These are phyloP conservation scores for Melinopterus prodromus DNA, from an alignment of 2,888 invertebrate genomes.

Conservation along the genomic window DNA sequence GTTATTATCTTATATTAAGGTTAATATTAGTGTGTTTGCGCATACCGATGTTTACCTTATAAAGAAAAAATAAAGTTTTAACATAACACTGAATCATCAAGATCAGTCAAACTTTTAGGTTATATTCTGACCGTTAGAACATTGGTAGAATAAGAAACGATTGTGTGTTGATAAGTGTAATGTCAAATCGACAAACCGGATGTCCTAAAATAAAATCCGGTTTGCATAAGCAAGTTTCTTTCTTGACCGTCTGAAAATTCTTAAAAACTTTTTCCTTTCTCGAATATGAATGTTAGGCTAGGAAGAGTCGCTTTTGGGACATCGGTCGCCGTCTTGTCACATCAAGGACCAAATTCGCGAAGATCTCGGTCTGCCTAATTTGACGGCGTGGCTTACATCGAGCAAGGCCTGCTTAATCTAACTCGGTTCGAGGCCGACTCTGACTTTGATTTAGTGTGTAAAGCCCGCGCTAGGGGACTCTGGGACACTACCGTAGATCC, in stretches of 20 bases:
- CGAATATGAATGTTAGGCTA: not conserved
- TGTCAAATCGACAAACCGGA: no score
- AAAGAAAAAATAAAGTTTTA: no score
- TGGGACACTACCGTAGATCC: not conserved
- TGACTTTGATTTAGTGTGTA: slow-evolving; percentile 33
- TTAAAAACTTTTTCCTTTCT: not conserved
- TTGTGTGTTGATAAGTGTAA: no score
- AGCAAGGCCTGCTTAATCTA: slow-evolving; percentile 28
- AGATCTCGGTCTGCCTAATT: slow-evolving; percentile 31
- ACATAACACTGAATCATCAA: no score
- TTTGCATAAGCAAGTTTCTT: no score
- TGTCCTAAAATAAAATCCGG: no score
- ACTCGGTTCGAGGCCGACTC: slow-evolving; percentile 29
- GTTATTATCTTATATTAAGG: no score
- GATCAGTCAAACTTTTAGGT: no score
- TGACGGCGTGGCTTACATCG: slow-evolving; percentile 29
- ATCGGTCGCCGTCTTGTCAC: not conserved
- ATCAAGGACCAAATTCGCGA: slow-evolving; percentile 28
- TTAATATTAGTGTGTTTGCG: no score
- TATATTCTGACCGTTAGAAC: no score
- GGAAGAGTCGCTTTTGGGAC: slow-evolving; percentile 7
- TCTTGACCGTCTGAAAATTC: not conserved
- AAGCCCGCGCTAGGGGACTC: slow-evolving; percentile 12
- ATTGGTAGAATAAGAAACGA: no score
- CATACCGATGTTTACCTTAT: no score